Base-by-base conservation (phyloP, 2,113 vertebrate genomes). In the Xenopus borealis region DNA sequence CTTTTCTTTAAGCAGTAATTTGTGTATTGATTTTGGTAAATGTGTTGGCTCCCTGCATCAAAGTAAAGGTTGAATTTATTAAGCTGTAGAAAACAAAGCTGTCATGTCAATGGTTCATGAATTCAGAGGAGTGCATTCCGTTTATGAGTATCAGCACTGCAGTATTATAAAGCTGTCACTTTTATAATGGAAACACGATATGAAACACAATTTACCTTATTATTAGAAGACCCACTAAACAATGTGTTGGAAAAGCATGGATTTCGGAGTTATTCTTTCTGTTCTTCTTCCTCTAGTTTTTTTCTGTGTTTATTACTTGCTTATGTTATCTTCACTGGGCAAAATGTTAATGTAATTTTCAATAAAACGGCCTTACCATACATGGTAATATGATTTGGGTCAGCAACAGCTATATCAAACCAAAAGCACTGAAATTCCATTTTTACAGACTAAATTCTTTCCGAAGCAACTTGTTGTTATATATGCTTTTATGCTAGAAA, bases 91-190 rank as follows among this genome's bases (percentile, higher is more conserved):
- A 61, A 58, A 75, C 33, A 17, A 57, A 68, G 55, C 65, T 75
- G 55, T 58, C 57, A 61, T 57, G 53, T 62, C 44, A 72, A 11
- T 19, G 57, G 11, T 67, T 62, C 64, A 16, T 52, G 45, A 19
- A 68, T 74, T 59, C 63, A 67, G 12, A 63, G 63, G 27, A 46
- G n/a, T 27, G 64, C 59, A 20, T 67, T 61, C 53, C 20, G 40
- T 67, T 30, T 67, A 33, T 30, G 30, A 61, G 52, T 44, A 59
- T 66, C 63, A 53, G 17, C 11, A 66, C 72, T 74, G 30, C 17
- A 66, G 63, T 40, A 58, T 66, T 66, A 59, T 74, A 66, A 27
- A 59, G 57, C 55, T 67, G 65, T 67, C 62, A 58, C 17, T 13
- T 59, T 66, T 61, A 66, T 46, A 67, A 74, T 74, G 53, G 20